Percentiles rank a stretch among this genome's conserved stretches.
Evolutionary conservation across 2,888 invertebrate genomes (phyloP).

Genomic region (Diaprepes abbreviatus): DNA sequence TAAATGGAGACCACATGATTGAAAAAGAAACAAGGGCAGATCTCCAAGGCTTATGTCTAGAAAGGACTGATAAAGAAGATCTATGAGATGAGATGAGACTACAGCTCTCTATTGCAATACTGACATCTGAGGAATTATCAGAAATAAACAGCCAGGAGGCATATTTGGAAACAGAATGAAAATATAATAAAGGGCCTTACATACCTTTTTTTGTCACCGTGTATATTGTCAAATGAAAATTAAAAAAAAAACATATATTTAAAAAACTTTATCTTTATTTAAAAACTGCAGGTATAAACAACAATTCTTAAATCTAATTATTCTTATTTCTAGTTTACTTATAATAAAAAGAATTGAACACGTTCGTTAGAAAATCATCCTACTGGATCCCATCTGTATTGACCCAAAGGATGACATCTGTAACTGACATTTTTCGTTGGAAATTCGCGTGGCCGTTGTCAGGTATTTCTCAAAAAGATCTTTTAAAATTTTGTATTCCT

Average conservation of each 20-base stretch:
- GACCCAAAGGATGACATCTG: constrained; percentile 40
- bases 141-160: too few species aligned
- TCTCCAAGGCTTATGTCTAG: too few species aligned
- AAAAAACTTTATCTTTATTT: constrained; percentile 1
- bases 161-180: too few species aligned
- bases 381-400: constrained; percentile 10
- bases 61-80: too few species aligned
- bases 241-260: neutral
- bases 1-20: too few species aligned
- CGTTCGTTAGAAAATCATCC: constrained; percentile 17
- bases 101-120: too few species aligned
- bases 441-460: constrained; percentile 75
- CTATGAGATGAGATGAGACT: too few species aligned
- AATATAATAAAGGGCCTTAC: too few species aligned
- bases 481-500: constrained; percentile 76
- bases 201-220: too few species aligned
- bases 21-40: too few species aligned
- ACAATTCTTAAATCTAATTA: constrained; percentile 4
- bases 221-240: too few species aligned
- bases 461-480: constrained; percentile 75
- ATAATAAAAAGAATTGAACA: neutral
- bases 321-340: neutral
- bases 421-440: constrained; percentile 66
- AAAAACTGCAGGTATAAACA: constrained; percentile 6
- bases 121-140: too few species aligned